Evolutionary conservation across 2,888 invertebrate genomes (phyloP).

Genomic region (Syrphus vitripennis): DNA sequence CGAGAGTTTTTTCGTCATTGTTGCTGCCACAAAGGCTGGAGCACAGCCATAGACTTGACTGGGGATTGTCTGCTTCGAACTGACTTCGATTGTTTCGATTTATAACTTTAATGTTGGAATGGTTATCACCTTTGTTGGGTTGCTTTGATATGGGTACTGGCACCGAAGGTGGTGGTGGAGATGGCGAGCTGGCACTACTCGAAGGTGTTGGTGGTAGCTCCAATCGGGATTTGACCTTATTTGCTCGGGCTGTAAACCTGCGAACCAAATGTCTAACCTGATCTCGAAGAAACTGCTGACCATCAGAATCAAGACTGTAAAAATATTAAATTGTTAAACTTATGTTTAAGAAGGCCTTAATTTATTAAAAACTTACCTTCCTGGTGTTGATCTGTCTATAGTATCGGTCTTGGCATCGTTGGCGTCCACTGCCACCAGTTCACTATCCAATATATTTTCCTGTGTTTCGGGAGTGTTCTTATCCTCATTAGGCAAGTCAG

Average conservation of each 20-base stretch:
- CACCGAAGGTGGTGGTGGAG: slow-evolving; percentile 76
- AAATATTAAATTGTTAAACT: neutral
- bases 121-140: slow-evolving; percentile 62
- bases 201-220: slow-evolving; percentile 86
- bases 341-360: neutral
- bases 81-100: slow-evolving; percentile 74
- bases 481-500: slow-evolving; percentile 79
- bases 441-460: slow-evolving; percentile 73
- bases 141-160: slow-evolving; percentile 72
- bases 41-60: slow-evolving; percentile 80
- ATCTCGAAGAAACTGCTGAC: slow-evolving; percentile 79
- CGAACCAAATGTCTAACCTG: slow-evolving; percentile 83
- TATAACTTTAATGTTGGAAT: slow-evolving; percentile 66
- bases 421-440: slow-evolving; percentile 75
- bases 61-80: slow-evolving; percentile 79
- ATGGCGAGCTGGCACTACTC: slow-evolving; percentile 82
- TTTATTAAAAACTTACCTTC: slow-evolving; percentile 64
- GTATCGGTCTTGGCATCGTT: slow-evolving; percentile 57
- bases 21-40: slow-evolving; percentile 80
- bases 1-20: slow-evolving; percentile 81
- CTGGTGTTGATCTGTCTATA: slow-evolving; percentile 76
- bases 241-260: slow-evolving; percentile 84
- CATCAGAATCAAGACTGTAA: slow-evolving; percentile 78
- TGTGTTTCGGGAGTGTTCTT: slow-evolving; percentile 75
- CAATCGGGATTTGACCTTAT: slow-evolving; percentile 83